Evolutionary conservation across 2,797 vertebrate genomes (phyloP).

Genomic region (Myioborus melanocephalus): DNA sequence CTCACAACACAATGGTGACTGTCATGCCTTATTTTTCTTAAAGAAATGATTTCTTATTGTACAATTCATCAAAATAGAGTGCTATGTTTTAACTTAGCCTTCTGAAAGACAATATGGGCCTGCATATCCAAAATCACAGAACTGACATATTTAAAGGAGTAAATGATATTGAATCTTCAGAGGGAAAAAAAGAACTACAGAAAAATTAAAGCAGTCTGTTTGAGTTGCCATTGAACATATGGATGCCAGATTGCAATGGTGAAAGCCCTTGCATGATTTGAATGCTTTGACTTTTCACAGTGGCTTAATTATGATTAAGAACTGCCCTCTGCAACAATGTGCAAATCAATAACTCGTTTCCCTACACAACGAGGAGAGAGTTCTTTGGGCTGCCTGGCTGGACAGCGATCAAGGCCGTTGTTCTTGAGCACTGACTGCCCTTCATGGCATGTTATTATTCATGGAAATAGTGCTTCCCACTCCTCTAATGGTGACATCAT

Average conservation of each 20-base stretch:
- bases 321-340: constrained; percentile 37
- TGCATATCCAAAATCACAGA: constrained; percentile 32
- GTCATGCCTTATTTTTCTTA: not conserved
- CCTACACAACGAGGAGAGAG: not conserved
- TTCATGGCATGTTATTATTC: not conserved
- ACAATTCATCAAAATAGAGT: not conserved
- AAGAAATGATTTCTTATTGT: not conserved
- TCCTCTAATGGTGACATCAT: constrained; percentile 29
- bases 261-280: constrained; percentile 22
- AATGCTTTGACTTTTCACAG: constrained; percentile 56
- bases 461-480: not conserved
- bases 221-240: constrained; percentile 56
- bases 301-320: constrained; percentile 63
- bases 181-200: rapidly evolving
- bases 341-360: constrained; percentile 46
- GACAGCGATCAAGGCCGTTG: not conserved
- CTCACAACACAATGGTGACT: not conserved
- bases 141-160: constrained; percentile 40
- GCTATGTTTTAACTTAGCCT: constrained; percentile 48
- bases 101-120: constrained; percentile 53
- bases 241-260: constrained; percentile 61
- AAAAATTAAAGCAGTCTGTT: constrained; percentile 64
- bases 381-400: not conserved
- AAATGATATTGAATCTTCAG: constrained; percentile 57
- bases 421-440: not conserved